Conservation (phyloP, 1,140 invertebrate species). For the Pentalonia nigronervosa region DNA sequence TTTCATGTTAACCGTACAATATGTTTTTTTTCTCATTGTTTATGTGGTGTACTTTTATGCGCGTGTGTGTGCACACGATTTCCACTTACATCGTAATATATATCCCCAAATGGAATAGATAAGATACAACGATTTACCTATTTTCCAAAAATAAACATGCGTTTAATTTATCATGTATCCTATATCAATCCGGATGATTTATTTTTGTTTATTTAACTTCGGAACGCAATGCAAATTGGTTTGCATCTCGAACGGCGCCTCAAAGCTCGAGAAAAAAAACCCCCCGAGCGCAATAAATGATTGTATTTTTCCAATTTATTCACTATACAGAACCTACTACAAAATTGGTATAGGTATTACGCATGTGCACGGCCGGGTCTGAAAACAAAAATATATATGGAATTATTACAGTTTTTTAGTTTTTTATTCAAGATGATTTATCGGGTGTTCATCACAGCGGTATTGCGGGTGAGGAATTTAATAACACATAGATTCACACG, state of each 20-base stretch:
- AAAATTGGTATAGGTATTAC: background rate
- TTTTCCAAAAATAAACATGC: background rate
- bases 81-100: background rate
- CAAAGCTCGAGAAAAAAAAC: background rate
- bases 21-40: background rate
- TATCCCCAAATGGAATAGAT: constrained; percentile 15
- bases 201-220: constrained; percentile 16
- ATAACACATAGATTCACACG: background rate
- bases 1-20: background rate
- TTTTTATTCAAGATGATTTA: too few relatives aligned
- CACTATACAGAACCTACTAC: background rate
- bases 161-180: constrained; percentile 5
- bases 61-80: background rate
- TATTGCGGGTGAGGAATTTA: background rate
- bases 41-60: background rate
- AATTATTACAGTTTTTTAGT: background rate
- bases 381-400: background rate
- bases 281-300: background rate
- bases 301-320: constrained; percentile 12
- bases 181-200: background rate
- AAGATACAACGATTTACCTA: constrained; percentile 3
- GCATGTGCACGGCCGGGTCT: background rate
- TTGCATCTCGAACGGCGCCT: background rate
- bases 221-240: background rate
- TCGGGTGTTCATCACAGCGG: background rate